Percentiles rank a stretch among this genome's conserved stretches.
Evolutionary conservation across 2,113 vertebrate species (phyloP).

Genomic region (Platichthys stellatus): DNA sequence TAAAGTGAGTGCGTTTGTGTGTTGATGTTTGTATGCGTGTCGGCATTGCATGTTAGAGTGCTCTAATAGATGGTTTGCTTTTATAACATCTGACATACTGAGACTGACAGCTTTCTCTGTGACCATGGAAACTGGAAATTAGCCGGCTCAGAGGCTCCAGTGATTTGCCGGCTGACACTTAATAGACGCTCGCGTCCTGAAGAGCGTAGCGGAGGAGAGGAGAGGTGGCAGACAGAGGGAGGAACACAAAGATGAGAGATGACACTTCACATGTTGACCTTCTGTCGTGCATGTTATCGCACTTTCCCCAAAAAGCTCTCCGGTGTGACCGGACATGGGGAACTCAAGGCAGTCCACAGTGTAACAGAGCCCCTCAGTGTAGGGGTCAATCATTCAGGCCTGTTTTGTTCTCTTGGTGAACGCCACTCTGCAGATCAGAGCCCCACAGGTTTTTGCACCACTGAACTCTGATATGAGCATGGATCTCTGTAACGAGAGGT

Average conservation of each 20-base stretch:
- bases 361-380: background rate
- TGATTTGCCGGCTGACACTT: slow-evolving; percentile 52
- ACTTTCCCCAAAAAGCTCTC: background rate
- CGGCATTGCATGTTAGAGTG: slow-evolving; percentile 14
- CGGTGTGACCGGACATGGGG: background rate
- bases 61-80: slow-evolving; percentile 50
- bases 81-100: slow-evolving; percentile 44
- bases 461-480: background rate
- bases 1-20: background rate
- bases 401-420: background rate
- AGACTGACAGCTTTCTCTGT: slow-evolving; percentile 66
- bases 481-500: background rate
- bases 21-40: slow-evolving; percentile 6
- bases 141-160: slow-evolving; percentile 44
- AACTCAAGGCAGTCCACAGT: background rate
- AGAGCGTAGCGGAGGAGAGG: slow-evolving; percentile 9
- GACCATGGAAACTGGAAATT: slow-evolving; percentile 73
- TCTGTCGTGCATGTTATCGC: background rate
- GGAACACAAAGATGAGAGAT: slow-evolving; percentile 27
- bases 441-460: too few species aligned
- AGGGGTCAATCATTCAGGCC: background rate
- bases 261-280: slow-evolving; percentile 36
- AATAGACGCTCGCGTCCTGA: slow-evolving; percentile 35
- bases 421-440: too few species aligned
- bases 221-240: background rate